Percentiles rank a stretch among this genome's conserved stretches.
These are phyloP conservation scores for Nesogale talazaci DNA, from an alignment of 2,113 vertebrate species.

Conservation along the genomic window DNA sequence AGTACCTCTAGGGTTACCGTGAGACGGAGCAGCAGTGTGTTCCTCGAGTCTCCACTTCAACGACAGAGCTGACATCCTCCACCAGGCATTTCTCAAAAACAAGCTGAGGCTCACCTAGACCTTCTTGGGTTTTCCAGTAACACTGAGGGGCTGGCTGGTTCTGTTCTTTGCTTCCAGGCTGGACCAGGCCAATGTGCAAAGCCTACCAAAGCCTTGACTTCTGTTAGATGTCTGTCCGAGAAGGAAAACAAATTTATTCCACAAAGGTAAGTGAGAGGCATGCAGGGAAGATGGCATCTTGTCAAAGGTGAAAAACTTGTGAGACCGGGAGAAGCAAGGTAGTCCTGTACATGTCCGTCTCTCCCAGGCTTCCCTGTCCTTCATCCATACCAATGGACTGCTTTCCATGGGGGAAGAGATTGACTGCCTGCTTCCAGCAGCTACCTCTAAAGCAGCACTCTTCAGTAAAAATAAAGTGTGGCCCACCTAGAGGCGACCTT, in stretches of 20 bases:
- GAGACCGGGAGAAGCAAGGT: background rate
- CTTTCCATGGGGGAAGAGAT: background rate
- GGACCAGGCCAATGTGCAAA: background rate
- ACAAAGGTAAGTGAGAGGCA: background rate
- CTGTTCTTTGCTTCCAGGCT: background rate
- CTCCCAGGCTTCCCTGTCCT: background rate
- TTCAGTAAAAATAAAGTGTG: background rate
- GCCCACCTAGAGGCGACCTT: background rate
- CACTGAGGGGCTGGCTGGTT: background rate
- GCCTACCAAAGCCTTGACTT: background rate
- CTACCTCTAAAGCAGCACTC: background rate
- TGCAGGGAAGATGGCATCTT: background rate
- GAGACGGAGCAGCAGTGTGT: no score
- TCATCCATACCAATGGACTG: background rate
- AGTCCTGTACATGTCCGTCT: no score
- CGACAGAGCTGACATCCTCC: background rate
- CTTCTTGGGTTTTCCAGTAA: background rate
- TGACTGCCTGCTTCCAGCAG: background rate
- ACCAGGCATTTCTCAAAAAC: background rate
- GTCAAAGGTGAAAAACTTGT: background rate
- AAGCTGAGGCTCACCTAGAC: background rate
- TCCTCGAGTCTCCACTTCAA: no score
- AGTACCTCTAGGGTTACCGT: no score
- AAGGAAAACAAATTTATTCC: background rate
- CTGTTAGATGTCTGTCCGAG: background rate